phyloP scores from a whole-genome alignment of 2,797 vertebrate species.

The Todus mexicanus region DNA sequence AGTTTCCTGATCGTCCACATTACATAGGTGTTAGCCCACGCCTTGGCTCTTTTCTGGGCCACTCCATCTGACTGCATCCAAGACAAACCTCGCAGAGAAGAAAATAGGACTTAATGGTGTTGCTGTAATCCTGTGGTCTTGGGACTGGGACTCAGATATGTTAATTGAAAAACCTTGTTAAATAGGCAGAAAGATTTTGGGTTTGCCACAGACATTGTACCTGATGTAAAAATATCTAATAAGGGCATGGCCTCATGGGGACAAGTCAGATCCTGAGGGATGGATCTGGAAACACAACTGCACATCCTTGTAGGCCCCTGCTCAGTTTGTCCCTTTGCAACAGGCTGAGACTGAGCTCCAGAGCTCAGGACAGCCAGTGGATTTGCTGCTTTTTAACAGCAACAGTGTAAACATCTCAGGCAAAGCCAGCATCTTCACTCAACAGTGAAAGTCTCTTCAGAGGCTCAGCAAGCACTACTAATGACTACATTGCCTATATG shows the following conservation, averaged over 20 bases:
- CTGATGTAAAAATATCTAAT: neutral
- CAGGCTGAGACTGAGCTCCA: neutral
- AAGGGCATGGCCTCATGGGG: neutral
- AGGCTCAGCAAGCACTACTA: neutral
- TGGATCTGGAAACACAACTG: neutral
- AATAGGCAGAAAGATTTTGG: neutral
- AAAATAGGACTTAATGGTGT: neutral
- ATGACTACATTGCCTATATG: neutral
- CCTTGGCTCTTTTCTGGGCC: neutral
- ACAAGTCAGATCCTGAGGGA: neutral
- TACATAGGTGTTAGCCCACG: neutral
- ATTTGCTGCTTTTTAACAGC: neutral
- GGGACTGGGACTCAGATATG: neutral
- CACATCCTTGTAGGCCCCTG: neutral
- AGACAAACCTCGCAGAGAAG: neutral
- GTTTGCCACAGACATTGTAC: neutral
- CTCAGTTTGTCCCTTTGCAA: neutral
- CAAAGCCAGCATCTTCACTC: neutral
- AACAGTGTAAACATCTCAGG: neutral
- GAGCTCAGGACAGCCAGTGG: neutral
- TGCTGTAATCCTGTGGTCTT: neutral
- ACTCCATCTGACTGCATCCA: neutral
- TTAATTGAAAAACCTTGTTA: neutral
- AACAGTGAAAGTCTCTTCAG: neutral
- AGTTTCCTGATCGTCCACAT: neutral